These are phyloP conservation scores for Pygoscelis antarcticus DNA, from an alignment of 2,113 vertebrate species.

Conservation along the genomic window DNA sequence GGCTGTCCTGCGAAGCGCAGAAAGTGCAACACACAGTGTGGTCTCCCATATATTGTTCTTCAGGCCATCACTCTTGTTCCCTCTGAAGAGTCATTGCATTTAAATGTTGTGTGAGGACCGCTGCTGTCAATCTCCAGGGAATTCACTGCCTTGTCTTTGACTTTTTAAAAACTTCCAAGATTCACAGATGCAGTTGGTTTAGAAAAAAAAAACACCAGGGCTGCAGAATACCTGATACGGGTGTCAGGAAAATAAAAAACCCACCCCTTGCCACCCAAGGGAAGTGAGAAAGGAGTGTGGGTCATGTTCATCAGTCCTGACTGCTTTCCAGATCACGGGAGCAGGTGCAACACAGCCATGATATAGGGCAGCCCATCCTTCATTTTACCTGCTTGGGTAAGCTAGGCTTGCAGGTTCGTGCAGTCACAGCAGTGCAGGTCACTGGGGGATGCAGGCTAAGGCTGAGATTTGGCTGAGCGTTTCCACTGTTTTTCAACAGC, in stretches of 20 bases:
- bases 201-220: not conserved
- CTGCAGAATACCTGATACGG: not conserved
- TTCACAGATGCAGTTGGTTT: not conserved
- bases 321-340: not conserved
- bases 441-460: not conserved
- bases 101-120: not conserved
- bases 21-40: not conserved
- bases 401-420: not conserved
- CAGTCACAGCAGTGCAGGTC: not conserved
- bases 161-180: not conserved
- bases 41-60: not conserved
- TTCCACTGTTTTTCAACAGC: not conserved
- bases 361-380: not conserved
- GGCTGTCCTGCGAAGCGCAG: not conserved
- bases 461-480: not conserved
- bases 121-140: not conserved
- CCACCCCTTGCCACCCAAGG: fast-evolving
- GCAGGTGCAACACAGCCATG: not conserved
- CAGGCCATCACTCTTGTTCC: not conserved
- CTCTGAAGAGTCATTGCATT: not conserved
- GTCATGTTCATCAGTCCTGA: not conserved
- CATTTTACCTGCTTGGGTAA: not conserved
- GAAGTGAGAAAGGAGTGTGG: not conserved
- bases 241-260: not conserved
- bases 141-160: not conserved